Conservation (phyloP, 1,140 invertebrate species). For the Mizuhopecten yessoensis region DNA sequence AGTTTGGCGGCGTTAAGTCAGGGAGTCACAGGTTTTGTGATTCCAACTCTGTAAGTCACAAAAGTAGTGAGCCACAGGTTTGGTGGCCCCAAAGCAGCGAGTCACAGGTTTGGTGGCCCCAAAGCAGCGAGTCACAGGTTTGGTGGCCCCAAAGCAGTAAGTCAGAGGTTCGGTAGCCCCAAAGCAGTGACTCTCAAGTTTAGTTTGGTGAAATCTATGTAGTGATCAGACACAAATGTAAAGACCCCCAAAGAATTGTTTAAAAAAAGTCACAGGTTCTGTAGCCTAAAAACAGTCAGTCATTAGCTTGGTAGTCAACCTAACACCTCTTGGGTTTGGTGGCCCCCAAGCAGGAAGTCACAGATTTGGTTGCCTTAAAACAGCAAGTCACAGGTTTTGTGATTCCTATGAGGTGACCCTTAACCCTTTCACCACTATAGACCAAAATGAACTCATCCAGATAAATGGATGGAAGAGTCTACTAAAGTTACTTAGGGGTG, state of each 20-base stretch:
- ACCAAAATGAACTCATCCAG: too few relatives aligned
- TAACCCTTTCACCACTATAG: too few relatives aligned
- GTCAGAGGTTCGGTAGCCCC: background rate
- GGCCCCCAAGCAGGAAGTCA: background rate
- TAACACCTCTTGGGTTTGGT: too few relatives aligned
- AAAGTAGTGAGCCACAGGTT: background rate
- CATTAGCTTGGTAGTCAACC: too few relatives aligned
- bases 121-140: background rate
- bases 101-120: background rate
- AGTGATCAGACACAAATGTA: too few relatives aligned
- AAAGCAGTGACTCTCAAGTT: background rate
- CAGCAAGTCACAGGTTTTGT: too few relatives aligned
- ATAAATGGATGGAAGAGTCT: too few relatives aligned
- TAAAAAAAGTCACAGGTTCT: background rate
- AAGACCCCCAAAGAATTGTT: too few relatives aligned
- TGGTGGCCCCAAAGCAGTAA: background rate
- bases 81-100: background rate
- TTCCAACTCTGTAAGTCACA: background rate
- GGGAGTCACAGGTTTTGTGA: background rate
- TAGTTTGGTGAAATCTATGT: too few relatives aligned
- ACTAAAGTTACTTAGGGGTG: too few relatives aligned
- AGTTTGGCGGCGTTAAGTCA: background rate
- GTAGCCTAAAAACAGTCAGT: background rate
- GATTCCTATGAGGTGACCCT: too few relatives aligned
- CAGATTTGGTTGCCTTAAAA: too few relatives aligned